These are phyloP conservation scores for Apamea crenata DNA, from an alignment of 2,888 invertebrate genomes.

Conservation along the genomic window DNA sequence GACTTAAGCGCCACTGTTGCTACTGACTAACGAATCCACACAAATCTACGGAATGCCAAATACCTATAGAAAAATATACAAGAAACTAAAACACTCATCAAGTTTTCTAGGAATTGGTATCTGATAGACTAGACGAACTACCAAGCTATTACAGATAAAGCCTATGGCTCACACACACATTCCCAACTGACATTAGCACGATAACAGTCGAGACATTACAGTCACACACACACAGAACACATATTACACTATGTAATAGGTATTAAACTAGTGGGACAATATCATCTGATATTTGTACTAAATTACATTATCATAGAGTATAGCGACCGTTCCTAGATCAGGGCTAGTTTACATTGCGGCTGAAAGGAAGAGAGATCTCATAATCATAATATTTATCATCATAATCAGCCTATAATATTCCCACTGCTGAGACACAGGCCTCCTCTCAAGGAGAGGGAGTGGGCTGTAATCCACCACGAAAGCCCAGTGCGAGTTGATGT, in stretches of 20 bases:
- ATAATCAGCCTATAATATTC: too few species aligned
- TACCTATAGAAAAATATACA: background rate
- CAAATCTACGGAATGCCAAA: too few species aligned
- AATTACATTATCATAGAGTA: slow-evolving; percentile 58
- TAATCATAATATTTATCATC: too few species aligned
- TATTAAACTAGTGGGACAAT: slow-evolving; percentile 40
- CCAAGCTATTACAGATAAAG: background rate
- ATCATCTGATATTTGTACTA: slow-evolving; percentile 63
- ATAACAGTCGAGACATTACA: slow-evolving; percentile 38
- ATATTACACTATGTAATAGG: slow-evolving; percentile 43
- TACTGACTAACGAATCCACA: too few species aligned
- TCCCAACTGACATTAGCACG: slow-evolving; percentile 13
- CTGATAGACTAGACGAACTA: background rate
- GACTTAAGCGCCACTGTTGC: too few species aligned
- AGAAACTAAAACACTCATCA: background rate
- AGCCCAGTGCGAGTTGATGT: too few species aligned
- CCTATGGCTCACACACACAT: background rate
- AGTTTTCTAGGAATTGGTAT: background rate
- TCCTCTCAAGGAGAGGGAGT: too few species aligned
- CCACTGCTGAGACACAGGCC: too few species aligned
- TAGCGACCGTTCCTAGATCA: slow-evolving; percentile 22
- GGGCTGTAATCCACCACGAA: too few species aligned
- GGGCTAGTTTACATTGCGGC: slow-evolving; percentile 22
- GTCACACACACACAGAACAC: slow-evolving; percentile 1
- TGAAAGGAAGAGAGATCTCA: background rate